Conservation (phyloP, 1,140 invertebrate species). For the Ruditapes philippinarum region DNA sequence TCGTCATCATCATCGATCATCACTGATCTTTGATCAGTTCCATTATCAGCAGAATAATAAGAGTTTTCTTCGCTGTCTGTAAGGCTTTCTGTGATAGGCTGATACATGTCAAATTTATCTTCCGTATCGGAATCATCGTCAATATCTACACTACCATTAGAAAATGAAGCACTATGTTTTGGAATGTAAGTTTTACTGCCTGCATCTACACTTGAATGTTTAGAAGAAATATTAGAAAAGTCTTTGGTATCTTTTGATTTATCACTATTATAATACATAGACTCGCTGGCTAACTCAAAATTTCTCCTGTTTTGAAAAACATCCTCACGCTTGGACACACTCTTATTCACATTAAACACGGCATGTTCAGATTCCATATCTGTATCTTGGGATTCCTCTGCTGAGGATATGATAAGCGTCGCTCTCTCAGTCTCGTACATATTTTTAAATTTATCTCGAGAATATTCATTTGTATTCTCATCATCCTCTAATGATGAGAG, state of each 20-base stretch:
- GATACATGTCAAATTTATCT: conserved; percentile 54
- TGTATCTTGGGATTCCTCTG: conserved; percentile 32
- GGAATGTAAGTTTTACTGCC: conserved; percentile 21
- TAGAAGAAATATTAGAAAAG: conserved; percentile 19
- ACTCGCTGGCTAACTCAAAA: conserved; percentile 48
- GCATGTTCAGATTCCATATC: conserved; percentile 12
- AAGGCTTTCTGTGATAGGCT: conserved; percentile 63
- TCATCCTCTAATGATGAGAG: conserved; percentile 11
- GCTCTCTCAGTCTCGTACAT: conserved; percentile 30
- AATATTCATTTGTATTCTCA: conserved; percentile 62
- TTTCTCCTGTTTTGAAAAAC: background rate
- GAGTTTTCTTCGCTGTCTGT: conserved; percentile 68
- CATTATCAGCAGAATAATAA: conserved; percentile 47
- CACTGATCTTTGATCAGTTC: conserved; percentile 8
- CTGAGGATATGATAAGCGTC: conserved; percentile 33
- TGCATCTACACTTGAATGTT: conserved; percentile 24
- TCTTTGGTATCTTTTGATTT: conserved; percentile 5
- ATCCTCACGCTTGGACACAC: background rate
- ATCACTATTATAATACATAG: conserved; percentile 17
- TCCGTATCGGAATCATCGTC: background rate
- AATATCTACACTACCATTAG: background rate
- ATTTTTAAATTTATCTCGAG: conserved; percentile 25
- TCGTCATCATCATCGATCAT: conserved; percentile 14
- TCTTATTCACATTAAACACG: conserved; percentile 16
- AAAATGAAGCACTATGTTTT: conserved; percentile 14